Conservation (phyloP, 2,888 invertebrate species). For the Plagiodera versicolora region DNA sequence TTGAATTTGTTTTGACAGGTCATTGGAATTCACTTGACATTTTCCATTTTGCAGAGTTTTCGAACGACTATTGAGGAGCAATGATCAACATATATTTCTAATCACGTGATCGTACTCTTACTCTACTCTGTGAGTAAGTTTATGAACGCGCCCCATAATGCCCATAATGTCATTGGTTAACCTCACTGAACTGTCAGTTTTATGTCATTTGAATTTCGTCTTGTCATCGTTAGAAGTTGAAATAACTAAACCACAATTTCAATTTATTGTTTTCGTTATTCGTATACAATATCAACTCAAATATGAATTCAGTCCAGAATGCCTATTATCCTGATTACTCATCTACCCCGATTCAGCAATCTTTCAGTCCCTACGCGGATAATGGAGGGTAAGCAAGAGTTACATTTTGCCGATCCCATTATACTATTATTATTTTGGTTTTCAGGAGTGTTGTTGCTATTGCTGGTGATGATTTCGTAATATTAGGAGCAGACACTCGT, state of each 20-base stretch:
- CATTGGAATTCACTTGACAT: too few species aligned
- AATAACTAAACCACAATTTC: neutral
- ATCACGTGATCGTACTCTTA: too few species aligned
- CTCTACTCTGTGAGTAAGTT: too few species aligned
- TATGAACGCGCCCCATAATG: too few species aligned
- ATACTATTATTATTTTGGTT: slow-evolving; percentile 22
- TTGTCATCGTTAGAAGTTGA: slow-evolving; percentile 16
- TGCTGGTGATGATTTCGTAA: slow-evolving; percentile 91
- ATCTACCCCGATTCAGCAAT: slow-evolving; percentile 52
- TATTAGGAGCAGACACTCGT: slow-evolving; percentile 95
- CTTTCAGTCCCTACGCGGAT: slow-evolving; percentile 72
- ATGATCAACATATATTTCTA: too few species aligned
- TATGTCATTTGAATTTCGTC: slow-evolving; percentile 4
- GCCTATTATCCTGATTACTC: slow-evolving; percentile 48
- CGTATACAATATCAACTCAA: neutral
- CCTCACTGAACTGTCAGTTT: too few species aligned
- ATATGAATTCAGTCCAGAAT: slow-evolving; percentile 21
- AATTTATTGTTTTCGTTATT: neutral
- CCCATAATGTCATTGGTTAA: too few species aligned
- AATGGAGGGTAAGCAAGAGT: slow-evolving; percentile 70
- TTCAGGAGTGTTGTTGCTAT: slow-evolving; percentile 91
- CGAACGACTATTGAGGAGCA: too few species aligned
- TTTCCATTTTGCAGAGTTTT: too few species aligned
- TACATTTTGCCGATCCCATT: slow-evolving; percentile 15
- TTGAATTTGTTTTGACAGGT: too few species aligned